Percentiles rank a stretch among this genome's conserved stretches.
These are phyloP conservation scores for Macrocentrus cingulum DNA, from an alignment of 1,140 invertebrate species.

Conservation along the genomic window DNA sequence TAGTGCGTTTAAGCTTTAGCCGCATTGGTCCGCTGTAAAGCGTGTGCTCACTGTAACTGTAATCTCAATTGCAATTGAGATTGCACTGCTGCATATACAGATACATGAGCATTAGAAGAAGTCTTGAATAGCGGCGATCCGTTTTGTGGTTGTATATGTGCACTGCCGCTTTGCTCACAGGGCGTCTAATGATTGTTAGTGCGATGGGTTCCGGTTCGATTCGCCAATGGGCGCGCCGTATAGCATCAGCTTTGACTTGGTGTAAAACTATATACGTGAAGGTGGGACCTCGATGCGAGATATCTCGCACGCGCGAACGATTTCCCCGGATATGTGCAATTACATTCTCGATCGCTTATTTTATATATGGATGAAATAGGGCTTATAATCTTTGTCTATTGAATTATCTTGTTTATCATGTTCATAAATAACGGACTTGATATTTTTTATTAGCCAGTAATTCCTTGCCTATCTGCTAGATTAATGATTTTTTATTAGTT, in stretches of 20 bases:
- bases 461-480: too few relatives aligned
- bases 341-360: not conserved
- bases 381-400: not conserved
- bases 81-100: not conserved
- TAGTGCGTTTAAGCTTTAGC: not conserved
- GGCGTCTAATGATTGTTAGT: conserved; percentile 4
- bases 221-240: conserved; percentile 4
- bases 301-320: conserved; percentile 16
- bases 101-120: not conserved
- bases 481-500: too few relatives aligned
- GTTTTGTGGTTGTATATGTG: not conserved
- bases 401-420: not conserved
- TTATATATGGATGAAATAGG: not conserved
- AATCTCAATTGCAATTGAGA: conserved; percentile 32
- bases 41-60: conserved; percentile 32
- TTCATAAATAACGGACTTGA: not conserved
- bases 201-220: conserved; percentile 5
- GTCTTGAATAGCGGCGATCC: not conserved
- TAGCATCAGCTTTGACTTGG: conserved; percentile 1
- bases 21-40: not conserved
- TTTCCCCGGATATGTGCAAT: conserved; percentile 11
- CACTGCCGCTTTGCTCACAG: not conserved
- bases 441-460: too few relatives aligned
- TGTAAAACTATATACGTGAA: conserved; percentile 1
- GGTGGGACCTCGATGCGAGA: conserved; percentile 4